Evolutionary conservation across 2,797 vertebrate species (phyloP).

Genomic region (Kryptolebias ocellatus): DNA sequence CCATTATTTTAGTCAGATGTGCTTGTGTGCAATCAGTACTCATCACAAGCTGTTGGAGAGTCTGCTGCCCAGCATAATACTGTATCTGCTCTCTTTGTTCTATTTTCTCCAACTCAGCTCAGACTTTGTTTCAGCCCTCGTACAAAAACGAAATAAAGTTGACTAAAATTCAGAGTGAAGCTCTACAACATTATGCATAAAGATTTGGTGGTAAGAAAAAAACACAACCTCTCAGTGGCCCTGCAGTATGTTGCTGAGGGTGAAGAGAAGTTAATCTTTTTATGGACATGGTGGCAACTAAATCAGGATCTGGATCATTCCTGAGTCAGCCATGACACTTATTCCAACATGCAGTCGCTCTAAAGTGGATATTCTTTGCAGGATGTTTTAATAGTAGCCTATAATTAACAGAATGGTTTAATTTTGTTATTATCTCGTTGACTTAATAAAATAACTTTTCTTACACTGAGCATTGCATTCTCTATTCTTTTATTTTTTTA

Average conservation of each 20-base stretch:
- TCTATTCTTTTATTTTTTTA: conserved; percentile 9
- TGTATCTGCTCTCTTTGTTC: conserved; percentile 17
- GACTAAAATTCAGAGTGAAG: conserved; percentile 23
- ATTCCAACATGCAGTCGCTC: neutral
- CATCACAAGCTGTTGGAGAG: no score
- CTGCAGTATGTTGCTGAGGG: neutral
- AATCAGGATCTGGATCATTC: conserved; percentile 4
- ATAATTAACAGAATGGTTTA: conserved; percentile 7
- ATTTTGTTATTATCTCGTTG: conserved; percentile 15
- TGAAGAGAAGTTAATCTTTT: conserved; percentile 27
- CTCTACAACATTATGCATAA: conserved; percentile 26
- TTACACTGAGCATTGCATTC: conserved; percentile 10
- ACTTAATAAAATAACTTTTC: conserved; percentile 21
- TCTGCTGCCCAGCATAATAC: no score
- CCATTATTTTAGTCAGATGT: no score
- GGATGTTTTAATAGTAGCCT: conserved; percentile 15
- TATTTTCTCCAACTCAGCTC: conserved; percentile 44
- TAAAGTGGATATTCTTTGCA: conserved; percentile 23
- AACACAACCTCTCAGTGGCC: neutral
- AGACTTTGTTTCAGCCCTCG: conserved; percentile 35
- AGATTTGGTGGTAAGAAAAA: conserved; percentile 30
- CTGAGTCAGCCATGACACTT: conserved; percentile 18
- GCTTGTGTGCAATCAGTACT: no score
- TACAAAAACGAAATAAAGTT: conserved; percentile 23
- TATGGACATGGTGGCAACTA: neutral